phyloP scores from a whole-genome alignment of 2,888 invertebrate genomes.

The Galerucella nymphaeae region DNA sequence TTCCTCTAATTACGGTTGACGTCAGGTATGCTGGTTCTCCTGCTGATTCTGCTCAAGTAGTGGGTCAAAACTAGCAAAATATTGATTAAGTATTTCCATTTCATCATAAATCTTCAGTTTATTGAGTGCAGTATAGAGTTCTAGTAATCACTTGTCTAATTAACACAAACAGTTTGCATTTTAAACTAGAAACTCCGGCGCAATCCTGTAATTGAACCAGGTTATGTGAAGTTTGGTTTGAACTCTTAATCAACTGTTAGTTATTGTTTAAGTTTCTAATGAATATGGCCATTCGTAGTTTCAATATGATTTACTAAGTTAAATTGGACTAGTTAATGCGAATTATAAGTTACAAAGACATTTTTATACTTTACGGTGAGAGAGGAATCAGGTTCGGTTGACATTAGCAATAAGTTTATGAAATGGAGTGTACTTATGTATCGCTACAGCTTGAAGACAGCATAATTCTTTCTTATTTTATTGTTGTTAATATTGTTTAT shows the following conservation, averaged over 20 bases:
- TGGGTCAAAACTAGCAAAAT: too few species aligned
- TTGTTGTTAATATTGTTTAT: too few species aligned
- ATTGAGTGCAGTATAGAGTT: too few species aligned
- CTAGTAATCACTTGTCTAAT: background rate
- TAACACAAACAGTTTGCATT: conserved; percentile 4
- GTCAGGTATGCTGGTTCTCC: too few species aligned
- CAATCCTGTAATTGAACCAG: conserved; percentile 4
- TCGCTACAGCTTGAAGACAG: too few species aligned
- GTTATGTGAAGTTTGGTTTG: conserved; percentile 15
- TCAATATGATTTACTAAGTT: conserved; percentile 21
- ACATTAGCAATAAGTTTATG: too few species aligned
- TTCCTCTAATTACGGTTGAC: too few species aligned
- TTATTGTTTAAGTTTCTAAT: conserved; percentile 30
- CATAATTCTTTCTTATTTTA: too few species aligned
- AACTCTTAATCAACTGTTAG: conserved; percentile 26
- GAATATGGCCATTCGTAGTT: conserved; percentile 20
- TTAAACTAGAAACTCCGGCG: background rate
- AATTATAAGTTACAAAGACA: background rate
- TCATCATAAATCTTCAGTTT: too few species aligned
- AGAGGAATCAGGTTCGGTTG: background rate
- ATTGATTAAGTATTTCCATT: too few species aligned
- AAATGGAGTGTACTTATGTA: too few species aligned
- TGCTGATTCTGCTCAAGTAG: too few species aligned
- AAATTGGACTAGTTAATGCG: conserved; percentile 21
- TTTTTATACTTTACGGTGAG: background rate